Evolutionary conservation across 1,140 invertebrate genomes (phyloP), one percentile per base, ranked within the genome.

Genomic region (Zaprionus africanus): DNA sequence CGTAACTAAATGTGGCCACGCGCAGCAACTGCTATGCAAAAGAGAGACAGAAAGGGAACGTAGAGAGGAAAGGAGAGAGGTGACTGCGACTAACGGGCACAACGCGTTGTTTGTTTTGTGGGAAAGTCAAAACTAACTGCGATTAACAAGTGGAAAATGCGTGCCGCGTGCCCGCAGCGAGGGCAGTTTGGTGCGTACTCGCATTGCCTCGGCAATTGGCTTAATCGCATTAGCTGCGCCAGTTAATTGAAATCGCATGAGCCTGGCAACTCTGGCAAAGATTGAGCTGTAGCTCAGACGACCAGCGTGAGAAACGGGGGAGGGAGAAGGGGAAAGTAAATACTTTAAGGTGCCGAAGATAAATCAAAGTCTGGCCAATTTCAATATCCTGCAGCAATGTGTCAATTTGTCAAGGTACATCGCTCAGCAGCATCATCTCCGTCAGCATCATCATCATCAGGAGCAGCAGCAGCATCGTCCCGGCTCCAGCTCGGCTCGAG

Each of bases 391-490:
- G 34, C 51, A 63, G 88, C 86, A 74, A 91, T 82, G 78, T 90
- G 86, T 91, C 82, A 90, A 90, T 90, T 90, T 86, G 86, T 82
- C 82, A 90, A 87, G 86, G 87, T 90, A 86, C 81, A 90, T 90
- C 83, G 82, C 68, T 90, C 81, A 84, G 77, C 68, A 57, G 59
- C 83, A 79, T 57, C 71, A 57, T 71, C 63, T 60, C 73, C 68
- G 56, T 53, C 67, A 68, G 26, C 58, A 49, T 46, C 75, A 70
- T 54, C 64, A 66, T 26, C 62, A 68, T 54, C 66, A 76, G 22
- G n/a, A n/a, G n/a, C n/a, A n/a, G n/a, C 56, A 72, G 34, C 43
- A 46, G 36, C 54, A 38, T 77, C 73, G 38, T 49, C 11, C 46
- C 58, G 74, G 58, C 76, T 78, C 67, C 66, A 70, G 76, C 79